Percentiles rank a stretch among this genome's conserved stretches.
Conservation (phyloP, 2,888 invertebrate genomes). For the Lymantria dispar region DNA sequence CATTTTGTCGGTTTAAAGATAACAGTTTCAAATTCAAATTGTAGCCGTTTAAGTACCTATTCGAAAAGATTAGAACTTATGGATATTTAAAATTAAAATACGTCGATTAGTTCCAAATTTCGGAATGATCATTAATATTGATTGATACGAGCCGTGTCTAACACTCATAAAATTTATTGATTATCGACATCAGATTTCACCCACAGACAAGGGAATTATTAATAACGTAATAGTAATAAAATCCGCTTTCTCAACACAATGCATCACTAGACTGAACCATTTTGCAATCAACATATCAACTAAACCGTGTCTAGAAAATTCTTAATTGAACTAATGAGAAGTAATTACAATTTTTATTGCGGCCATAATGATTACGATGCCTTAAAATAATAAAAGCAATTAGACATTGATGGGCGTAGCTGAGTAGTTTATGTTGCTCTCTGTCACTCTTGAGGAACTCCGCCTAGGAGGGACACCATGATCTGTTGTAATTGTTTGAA, state of each 20-base stretch:
- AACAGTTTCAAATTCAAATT: conserved; percentile 44
- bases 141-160: conserved; percentile 76
- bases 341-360: conserved; percentile 82
- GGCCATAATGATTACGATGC: conserved; percentile 82
- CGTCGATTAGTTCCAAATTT: conserved; percentile 76
- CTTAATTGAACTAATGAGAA: conserved; percentile 83
- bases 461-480: conserved; percentile 51
- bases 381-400: conserved; percentile 83
- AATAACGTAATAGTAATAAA: conserved; percentile 60
- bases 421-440: conserved; percentile 55
- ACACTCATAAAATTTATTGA: conserved; percentile 70
- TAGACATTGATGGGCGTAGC: conserved; percentile 79
- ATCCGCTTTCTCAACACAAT: conserved; percentile 67
- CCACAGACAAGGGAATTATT: conserved; percentile 59
- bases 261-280: conserved; percentile 55
- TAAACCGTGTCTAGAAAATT: conserved; percentile 80
- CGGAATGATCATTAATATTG: conserved; percentile 71
- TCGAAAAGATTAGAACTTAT: conserved; percentile 57
- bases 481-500: conserved; percentile 81
- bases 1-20: conserved; percentile 42
- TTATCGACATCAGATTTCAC: conserved; percentile 63
- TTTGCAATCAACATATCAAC: conserved; percentile 77
- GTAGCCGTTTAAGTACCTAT: conserved; percentile 50
- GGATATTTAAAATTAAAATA: conserved; percentile 68
- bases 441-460: conserved; percentile 45